These are phyloP conservation scores for Corydoras sp. DNA, from an alignment of 2,113 vertebrate genomes.

Conservation along the genomic window DNA sequence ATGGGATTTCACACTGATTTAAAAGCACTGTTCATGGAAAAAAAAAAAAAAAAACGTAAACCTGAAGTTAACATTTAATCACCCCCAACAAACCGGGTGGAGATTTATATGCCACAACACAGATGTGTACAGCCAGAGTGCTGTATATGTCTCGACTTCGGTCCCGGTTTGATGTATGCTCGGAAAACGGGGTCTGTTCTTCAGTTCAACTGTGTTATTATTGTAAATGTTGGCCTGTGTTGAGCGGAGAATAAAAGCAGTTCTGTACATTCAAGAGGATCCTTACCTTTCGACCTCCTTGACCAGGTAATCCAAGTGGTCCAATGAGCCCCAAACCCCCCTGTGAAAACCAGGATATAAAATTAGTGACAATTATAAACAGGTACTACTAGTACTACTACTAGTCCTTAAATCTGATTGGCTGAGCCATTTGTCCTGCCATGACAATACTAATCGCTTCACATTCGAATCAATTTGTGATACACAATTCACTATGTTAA, in stretches of 20 bases:
- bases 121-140: background rate
- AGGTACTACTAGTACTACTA: too few relatives aligned
- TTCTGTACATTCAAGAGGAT: background rate
- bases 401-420: too few relatives aligned
- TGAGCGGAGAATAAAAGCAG: background rate
- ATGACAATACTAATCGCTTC: background rate
- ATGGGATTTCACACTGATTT: constrained; percentile 25
- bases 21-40: background rate
- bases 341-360: constrained; percentile 56
- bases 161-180: constrained; percentile 4
- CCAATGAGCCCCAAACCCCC: constrained; percentile 75
- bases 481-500: too few relatives aligned
- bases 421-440: background rate
- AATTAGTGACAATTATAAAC: background rate
- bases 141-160: constrained; percentile 2
- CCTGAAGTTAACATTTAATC: constrained; percentile 5
- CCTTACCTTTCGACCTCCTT: constrained; percentile 82
- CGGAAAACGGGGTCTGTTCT: constrained; percentile 8
- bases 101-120: constrained; percentile 11
- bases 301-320: constrained; percentile 73
- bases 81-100: constrained; percentile 26
- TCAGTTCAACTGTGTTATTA: too few relatives aligned
- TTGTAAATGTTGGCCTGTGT: too few relatives aligned
- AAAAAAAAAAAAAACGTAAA: constrained; percentile 34
- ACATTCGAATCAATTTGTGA: too few relatives aligned